Evolutionary conservation across 1,140 invertebrate species (phyloP), one percentile per base, ranked within the genome.

Genomic region (Charaxes varanes): DNA sequence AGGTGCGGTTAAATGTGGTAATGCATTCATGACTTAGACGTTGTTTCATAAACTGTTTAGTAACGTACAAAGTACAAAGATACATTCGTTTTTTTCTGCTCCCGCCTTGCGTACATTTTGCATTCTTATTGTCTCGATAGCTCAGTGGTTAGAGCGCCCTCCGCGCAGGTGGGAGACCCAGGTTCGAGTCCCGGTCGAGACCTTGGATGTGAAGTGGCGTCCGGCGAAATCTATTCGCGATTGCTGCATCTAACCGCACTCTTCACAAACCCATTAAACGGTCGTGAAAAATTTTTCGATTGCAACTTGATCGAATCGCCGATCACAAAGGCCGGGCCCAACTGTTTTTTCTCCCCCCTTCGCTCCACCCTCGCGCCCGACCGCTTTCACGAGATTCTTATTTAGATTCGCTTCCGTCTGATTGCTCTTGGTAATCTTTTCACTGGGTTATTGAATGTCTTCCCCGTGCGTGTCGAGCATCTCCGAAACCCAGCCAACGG

Each of bases 371-470:
- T 45, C 47, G 44, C 60, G 21, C 67, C 67, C 65, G 48, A 62
- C 66, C 72, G 69, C 72, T 78, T 74, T 69, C 65, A 70, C 62
- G 70, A 83, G 79, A 81, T 81, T 83, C 77, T 81, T 81, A 83
- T 83, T 83, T 83, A 83, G 79, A 81, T 83, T 83, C 71, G 77
- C 76, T 83, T 83, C 72, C 79, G 69, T 81, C 77, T 83, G 79
- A 83, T 83, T 81, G 79, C 79, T 79, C 77, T 79, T 71, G 51
- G 74, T 83, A 81, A 83, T 83, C 77, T 83, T 83, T 83, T 81
- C 77, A 77, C 69, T 71, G 56, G 63, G 71, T 80, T 78, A 81
- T 84, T 84, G 79, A 81, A 81, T 78, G 74, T 84, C 73, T 77
- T 76, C 65, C 56, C 66, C 62, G 71, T 71, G 70, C 72, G 73